Evolutionary conservation across 2,797 vertebrate species (phyloP).

Genomic region (Protonibea diacanthus): DNA sequence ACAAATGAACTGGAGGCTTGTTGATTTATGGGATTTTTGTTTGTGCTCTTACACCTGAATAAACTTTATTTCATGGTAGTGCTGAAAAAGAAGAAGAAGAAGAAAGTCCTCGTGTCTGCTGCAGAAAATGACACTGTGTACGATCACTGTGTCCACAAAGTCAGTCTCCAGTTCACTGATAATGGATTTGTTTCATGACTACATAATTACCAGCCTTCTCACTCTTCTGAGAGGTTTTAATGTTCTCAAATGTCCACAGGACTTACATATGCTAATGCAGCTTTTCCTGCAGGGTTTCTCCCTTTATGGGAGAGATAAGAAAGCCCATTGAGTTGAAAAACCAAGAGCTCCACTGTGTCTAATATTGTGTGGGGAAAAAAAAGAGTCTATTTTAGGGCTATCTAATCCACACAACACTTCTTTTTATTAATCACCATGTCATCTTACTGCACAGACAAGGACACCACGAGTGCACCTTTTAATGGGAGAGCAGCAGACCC

Average conservation of each 20-base stretch:
- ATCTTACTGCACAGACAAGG: conserved; percentile 38
- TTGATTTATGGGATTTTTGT: conserved; percentile 43
- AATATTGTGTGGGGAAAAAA: conserved; percentile 21
- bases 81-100: background rate
- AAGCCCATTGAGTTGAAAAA: conserved; percentile 27
- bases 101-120: background rate
- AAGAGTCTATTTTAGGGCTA: conserved; percentile 4
- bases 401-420: conserved; percentile 28
- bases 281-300: conserved; percentile 29
- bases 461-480: conserved; percentile 32
- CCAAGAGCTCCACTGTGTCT: conserved; percentile 20
- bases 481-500: conserved; percentile 32
- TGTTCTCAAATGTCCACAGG: conserved; percentile 42
- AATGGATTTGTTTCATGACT: conserved; percentile 38
- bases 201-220: conserved; percentile 40
- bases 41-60: conserved; percentile 25
- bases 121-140: conserved; percentile 6
- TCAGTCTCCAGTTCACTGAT: conserved; percentile 32
- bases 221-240: conserved; percentile 33
- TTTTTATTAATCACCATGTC: conserved; percentile 51
- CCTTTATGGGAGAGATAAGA: conserved; percentile 39
- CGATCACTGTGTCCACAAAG: conserved; percentile 30
- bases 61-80: conserved; percentile 31
- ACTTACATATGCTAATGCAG: conserved; percentile 30
- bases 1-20: conserved; percentile 30